Evolutionary conservation across 30 jellyfish, hydroid and myxozoan species (phyloP).

Genomic region (Pseudorhiza aurosa): DNA sequence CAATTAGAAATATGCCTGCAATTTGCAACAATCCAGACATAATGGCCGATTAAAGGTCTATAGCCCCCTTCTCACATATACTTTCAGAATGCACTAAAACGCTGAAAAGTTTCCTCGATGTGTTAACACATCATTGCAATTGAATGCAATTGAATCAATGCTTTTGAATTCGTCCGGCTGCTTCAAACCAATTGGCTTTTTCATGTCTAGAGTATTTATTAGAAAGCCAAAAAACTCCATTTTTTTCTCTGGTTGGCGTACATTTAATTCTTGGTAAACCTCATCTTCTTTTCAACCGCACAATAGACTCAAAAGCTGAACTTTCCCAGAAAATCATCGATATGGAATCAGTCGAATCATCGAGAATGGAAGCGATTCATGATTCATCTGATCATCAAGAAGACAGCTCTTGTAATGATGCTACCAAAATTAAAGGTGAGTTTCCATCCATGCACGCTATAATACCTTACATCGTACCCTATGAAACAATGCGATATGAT

Average conservation of each 20-base stretch:
- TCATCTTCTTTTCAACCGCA: not conserved
- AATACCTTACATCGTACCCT: no score
- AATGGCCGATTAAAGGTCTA: no score
- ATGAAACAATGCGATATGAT: no score
- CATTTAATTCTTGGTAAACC: not conserved
- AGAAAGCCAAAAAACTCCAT: not conserved
- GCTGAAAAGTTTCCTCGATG: no score
- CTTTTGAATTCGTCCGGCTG: no score
- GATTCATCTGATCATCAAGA: not conserved
- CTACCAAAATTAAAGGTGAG: not conserved
- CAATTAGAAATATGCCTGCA: no score
- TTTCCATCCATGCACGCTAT: no score
- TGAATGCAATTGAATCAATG: no score
- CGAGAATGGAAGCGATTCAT: not conserved
- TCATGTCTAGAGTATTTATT: not conserved
- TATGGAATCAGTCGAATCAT: not conserved
- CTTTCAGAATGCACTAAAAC: no score
- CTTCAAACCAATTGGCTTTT: not conserved
- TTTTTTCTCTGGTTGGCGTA: not conserved
- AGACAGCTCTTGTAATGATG: conserved; percentile 4
- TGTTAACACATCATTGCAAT: no score
- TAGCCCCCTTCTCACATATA: no score
- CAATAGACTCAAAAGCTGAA: conserved; percentile 18
- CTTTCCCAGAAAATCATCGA: not conserved
- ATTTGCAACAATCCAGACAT: no score